Evolutionary conservation across 2,888 invertebrate species (phyloP).

Genomic region (Poecilus cupreus): DNA sequence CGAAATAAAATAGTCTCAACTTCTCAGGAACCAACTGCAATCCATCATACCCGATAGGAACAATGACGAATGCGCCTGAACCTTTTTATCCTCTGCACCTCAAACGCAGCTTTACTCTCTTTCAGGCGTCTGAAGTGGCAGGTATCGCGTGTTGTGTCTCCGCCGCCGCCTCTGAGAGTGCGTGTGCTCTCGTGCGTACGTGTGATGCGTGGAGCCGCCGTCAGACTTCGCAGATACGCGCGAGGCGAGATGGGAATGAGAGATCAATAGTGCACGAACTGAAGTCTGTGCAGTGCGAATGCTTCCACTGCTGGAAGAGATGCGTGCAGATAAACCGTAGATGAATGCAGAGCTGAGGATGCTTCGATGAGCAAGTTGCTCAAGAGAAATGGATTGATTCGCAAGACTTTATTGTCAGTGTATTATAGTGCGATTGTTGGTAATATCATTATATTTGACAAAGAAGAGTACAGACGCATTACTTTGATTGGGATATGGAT

Average conservation of each 20-base stretch:
- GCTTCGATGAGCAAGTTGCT: neutral
- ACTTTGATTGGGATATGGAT: too few relatives aligned
- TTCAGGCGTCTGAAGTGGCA: neutral
- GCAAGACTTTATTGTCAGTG: neutral
- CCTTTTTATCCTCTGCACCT: neutral
- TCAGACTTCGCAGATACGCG: neutral
- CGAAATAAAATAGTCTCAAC: too few relatives aligned
- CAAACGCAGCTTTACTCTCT: neutral
- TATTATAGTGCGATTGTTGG: too few relatives aligned
- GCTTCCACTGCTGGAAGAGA: neutral
- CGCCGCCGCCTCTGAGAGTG: neutral
- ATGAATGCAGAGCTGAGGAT: neutral
- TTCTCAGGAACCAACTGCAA: neutral
- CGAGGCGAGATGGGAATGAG: neutral
- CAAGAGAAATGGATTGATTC: neutral
- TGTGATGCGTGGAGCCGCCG: too few relatives aligned
- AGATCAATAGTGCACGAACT: neutral
- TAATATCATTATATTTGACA: too few relatives aligned
- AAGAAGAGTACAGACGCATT: too few relatives aligned
- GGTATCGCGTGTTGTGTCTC: neutral
- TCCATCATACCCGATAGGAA: neutral
- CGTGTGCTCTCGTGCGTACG: neutral
- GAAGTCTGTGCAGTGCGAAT: neutral
- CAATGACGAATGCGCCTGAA: neutral
- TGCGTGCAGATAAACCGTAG: neutral